phyloP scores from a whole-genome alignment of 2,113 vertebrate species.

The Sceloporus tristichus region DNA sequence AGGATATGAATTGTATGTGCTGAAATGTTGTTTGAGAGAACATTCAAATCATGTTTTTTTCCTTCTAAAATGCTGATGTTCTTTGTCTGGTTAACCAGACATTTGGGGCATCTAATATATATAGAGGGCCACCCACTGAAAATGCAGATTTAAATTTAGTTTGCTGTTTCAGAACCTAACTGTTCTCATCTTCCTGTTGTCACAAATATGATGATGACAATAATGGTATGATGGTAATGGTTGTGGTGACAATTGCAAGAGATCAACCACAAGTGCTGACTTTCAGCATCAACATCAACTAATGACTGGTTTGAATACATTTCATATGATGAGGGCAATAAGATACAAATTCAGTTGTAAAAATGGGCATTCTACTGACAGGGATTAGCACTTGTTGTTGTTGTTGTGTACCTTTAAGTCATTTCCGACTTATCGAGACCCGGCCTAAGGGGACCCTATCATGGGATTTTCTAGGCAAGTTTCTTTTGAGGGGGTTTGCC shows the following conservation, averaged over 20 bases:
- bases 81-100: background rate
- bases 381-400: too few species aligned
- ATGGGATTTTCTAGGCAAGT: too few species aligned
- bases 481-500: too few species aligned
- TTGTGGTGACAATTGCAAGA: background rate
- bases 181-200: background rate
- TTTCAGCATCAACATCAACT: constrained; percentile 14
- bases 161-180: background rate
- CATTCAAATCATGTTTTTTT: background rate
- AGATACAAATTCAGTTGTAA: constrained; percentile 18
- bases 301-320: constrained; percentile 16
- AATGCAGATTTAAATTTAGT: constrained; percentile 11
- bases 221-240: background rate
- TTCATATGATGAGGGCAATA: background rate
- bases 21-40: background rate
- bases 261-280: background rate
- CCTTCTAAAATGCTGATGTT: background rate
- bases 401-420: too few species aligned
- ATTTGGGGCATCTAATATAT: too few species aligned
- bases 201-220: background rate
- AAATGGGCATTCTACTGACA: background rate
- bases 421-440: too few species aligned
- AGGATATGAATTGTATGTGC: too few species aligned
- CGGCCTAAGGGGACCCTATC: too few species aligned
- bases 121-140: background rate